These are phyloP conservation scores for Hoplostethus atlanticus DNA, from an alignment of 2,797 vertebrate species.

Conservation along the genomic window DNA sequence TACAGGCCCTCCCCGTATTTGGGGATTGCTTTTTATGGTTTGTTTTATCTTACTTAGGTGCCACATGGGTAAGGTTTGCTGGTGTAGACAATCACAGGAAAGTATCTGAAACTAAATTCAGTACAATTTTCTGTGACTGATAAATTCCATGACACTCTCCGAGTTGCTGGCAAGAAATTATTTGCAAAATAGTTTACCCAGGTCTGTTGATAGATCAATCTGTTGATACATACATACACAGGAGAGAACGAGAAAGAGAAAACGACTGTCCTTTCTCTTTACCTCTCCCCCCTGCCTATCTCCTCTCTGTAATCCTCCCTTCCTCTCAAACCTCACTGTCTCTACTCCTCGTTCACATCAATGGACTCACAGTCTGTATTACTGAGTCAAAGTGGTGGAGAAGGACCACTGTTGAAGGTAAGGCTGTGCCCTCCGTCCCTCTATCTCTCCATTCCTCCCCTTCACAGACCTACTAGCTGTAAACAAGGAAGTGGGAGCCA, in stretches of 20 bases:
- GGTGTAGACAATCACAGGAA: too few relatives aligned
- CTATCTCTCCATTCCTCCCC: not conserved
- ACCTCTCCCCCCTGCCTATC: not conserved
- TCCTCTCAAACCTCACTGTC: constrained; percentile 36
- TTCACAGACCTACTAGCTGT: constrained; percentile 19
- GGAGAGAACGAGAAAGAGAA: constrained; percentile 36
- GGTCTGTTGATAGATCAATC: too few relatives aligned
- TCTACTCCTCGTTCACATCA: constrained; percentile 72
- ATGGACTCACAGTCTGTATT: constrained; percentile 71
- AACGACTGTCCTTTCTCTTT: constrained; percentile 23
- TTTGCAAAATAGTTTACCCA: too few relatives aligned
- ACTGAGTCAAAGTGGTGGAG: constrained; percentile 65
- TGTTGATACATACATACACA: not conserved
- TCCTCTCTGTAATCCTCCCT: constrained; percentile 27
- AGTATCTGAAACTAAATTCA: not conserved
- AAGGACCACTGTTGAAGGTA: constrained; percentile 21
- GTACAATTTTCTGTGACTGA: too few relatives aligned
- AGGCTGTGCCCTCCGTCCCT: constrained; percentile 29
- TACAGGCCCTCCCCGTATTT: too few relatives aligned
- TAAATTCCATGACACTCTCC: too few relatives aligned
- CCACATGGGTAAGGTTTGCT: too few relatives aligned
- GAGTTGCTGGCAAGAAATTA: too few relatives aligned
- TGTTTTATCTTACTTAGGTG: too few relatives aligned
- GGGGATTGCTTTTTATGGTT: too few relatives aligned
- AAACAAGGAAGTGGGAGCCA: constrained; percentile 50